Evolutionary conservation across 2,113 vertebrate species (phyloP).

Genomic region (Sinocyclocheilus anshuiensis): DNA sequence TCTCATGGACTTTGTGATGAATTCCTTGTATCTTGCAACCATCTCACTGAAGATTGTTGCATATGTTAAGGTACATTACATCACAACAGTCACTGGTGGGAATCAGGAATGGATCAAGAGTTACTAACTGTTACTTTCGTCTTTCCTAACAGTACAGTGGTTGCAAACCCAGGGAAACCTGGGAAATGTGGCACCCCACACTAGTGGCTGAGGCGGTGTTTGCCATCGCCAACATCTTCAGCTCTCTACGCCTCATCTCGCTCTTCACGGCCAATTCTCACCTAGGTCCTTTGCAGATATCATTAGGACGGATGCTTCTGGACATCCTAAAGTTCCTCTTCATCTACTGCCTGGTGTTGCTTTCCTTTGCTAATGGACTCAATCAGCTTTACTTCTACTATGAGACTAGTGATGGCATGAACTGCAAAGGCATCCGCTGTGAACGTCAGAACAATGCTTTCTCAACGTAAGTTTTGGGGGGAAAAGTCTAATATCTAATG

Average conservation of each 20-base stretch:
- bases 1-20: constrained; percentile 99
- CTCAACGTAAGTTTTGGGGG: constrained; percentile 84
- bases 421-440: constrained; percentile 91
- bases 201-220: constrained; percentile 94
- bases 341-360: constrained; percentile 95
- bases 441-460: constrained; percentile 93
- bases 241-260: constrained; percentile 94
- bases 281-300: constrained; percentile 96
- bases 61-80: constrained; percentile 84
- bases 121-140: neutral
- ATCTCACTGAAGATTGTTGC: constrained; percentile 97
- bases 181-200: constrained; percentile 97
- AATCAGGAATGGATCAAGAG: neutral
- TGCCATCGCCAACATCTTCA: constrained; percentile 98
- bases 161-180: constrained; percentile 74
- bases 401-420: constrained; percentile 65
- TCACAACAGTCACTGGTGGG: neutral
- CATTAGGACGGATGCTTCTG: constrained; percentile 96
- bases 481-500: neutral
- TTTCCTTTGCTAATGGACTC: constrained; percentile 96
- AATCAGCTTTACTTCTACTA: constrained; percentile 98
- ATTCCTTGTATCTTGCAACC: constrained; percentile 93
- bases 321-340: constrained; percentile 99
- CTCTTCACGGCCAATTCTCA: constrained; percentile 98
- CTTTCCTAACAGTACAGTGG: constrained; percentile 80